phyloP scores from a whole-genome alignment of 2,113 vertebrate genomes.

The Columbina picui region DNA sequence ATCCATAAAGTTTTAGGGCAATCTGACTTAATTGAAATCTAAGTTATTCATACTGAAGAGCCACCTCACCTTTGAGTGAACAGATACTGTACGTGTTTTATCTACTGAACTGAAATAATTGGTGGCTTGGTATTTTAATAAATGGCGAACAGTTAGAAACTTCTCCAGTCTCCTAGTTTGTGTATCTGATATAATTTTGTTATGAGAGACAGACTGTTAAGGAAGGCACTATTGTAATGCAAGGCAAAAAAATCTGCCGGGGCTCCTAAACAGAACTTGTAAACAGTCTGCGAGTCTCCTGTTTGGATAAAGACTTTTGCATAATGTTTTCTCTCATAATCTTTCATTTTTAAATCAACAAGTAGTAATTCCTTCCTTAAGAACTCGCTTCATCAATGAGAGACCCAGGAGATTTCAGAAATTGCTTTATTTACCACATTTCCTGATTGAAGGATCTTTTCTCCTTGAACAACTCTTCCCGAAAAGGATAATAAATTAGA shows the following conservation, averaged over 20 bases:
- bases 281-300: background rate
- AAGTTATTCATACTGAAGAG: background rate
- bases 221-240: rapidly evolving
- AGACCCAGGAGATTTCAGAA: background rate
- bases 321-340: background rate
- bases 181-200: background rate
- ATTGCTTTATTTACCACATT: constrained; percentile 74
- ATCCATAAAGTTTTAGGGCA: background rate
- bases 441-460: constrained; percentile 86
- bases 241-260: background rate
- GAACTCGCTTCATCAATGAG: background rate
- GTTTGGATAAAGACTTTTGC: background rate
- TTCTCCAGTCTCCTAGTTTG: background rate
- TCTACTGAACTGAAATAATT: background rate
- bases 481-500: constrained; percentile 81
- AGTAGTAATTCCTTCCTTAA: background rate
- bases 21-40: background rate
- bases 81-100: rapidly evolving
- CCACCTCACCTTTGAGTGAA: background rate
- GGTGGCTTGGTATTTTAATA: background rate
- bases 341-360: background rate
- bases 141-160: background rate
- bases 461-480: constrained; percentile 86
- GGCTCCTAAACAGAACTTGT: background rate
- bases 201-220: background rate